A percentile compares a stretch with the other conserved stretches of the same genome.
Conservation (phyloP, 2,797 vertebrate genomes). For the Melanogrammus aeglefinus region DNA sequence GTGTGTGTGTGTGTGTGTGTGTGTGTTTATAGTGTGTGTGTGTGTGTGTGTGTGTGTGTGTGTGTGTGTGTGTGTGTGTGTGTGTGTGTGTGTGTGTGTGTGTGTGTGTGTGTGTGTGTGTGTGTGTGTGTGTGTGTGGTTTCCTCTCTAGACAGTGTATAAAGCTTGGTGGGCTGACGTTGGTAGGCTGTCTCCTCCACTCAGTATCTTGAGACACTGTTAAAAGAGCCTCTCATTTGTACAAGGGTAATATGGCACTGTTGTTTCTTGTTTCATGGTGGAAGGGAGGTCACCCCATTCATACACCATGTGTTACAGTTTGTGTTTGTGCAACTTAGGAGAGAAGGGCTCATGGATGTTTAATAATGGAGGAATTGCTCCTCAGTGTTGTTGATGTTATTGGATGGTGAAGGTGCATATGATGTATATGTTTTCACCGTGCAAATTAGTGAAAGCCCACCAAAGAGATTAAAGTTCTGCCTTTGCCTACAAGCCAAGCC, state of each 20-base stretch:
- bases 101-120: constrained; percentile 16
- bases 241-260: background rate
- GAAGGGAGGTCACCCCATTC: background rate
- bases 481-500: no score
- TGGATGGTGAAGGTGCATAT: no score
- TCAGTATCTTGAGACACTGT: constrained; percentile 72
- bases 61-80: constrained; percentile 1
- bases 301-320: background rate
- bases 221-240: background rate
- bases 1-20: constrained; percentile 19
- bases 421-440: no score
- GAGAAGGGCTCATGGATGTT: no score
- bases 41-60: background rate
- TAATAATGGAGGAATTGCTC: background rate
- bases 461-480: no score
- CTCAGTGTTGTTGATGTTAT: no score
- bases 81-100: constrained; percentile 13
- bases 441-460: no score
- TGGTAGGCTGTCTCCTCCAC: constrained; percentile 86
- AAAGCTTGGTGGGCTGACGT: constrained; percentile 79
- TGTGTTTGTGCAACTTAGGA: background rate
- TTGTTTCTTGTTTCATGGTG: background rate
- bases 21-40: constrained; percentile 9
- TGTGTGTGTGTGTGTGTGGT: constrained; percentile 32
- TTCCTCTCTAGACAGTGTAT: constrained; percentile 77